These are phyloP conservation scores for Hippocampus barbouri DNA, from an alignment of 2,113 vertebrate genomes.

Conservation along the genomic window DNA sequence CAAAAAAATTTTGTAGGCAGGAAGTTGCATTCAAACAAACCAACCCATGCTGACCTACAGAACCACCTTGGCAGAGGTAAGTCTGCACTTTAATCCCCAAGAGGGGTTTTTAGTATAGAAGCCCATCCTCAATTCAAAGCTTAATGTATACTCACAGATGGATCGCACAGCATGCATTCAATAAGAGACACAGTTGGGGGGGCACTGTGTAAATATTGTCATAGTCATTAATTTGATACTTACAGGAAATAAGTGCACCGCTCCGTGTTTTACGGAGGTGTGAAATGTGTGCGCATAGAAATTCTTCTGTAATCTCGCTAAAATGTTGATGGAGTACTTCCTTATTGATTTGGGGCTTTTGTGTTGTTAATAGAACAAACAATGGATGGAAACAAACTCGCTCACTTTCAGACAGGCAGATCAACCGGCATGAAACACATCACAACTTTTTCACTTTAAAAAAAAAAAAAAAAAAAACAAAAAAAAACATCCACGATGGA, in stretches of 20 bases:
- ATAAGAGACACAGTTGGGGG: neutral
- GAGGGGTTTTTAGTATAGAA: neutral
- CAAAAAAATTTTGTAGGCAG: neutral
- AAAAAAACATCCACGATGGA: neutral
- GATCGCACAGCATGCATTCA: neutral
- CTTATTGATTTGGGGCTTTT: no score
- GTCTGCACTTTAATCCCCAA: neutral
- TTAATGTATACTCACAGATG: neutral
- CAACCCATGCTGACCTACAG: neutral
- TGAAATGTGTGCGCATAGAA: no score
- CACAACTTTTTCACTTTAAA: no score
- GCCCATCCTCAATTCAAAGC: neutral
- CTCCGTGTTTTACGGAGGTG: no score
- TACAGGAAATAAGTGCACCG: no score
- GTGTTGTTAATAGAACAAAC: no score
- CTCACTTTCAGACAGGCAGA: no score
- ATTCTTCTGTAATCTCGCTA: no score
- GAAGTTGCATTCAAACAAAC: neutral
- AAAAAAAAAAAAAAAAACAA: no score
- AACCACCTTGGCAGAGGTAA: neutral
- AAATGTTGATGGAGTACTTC: no score
- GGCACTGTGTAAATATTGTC: neutral
- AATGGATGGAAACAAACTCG: no score
- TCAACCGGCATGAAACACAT: no score
- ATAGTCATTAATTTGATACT: neutral